Evolutionary conservation across 2,888 invertebrate species (phyloP), one percentile per base, ranked within the genome.

Genomic region (Penaeus monodon): DNA sequence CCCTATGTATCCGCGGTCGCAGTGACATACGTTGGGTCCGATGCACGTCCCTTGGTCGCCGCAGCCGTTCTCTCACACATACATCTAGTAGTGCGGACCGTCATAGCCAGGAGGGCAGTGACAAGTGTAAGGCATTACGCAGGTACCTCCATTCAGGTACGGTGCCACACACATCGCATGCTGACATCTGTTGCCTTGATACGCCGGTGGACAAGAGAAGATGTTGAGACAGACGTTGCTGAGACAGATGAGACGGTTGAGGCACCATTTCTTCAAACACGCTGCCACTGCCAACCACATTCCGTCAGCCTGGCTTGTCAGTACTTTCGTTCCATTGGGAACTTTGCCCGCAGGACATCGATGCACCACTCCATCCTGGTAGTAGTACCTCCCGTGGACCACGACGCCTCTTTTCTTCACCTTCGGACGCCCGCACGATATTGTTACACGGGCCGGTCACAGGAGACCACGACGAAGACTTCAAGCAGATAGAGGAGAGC

Each of bases 91-190:
- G 89, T 92, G 93, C 64, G 92, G 93, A 74, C 95, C 95, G 1
- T 92, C 92, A 91, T 93, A 95, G 86, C 95, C 95, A 81, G 93
- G 92, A 38, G 93, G 92, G 91, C 95, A 95, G 76, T 92, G 92
- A 91, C 95, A 95, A 73, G 92, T 92, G 80, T 94, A 94, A 20
- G 94, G 94, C 77, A 93, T 93, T 7, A 93, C 92, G 91, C 95
- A 95, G 44, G 92, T 93, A 84, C 95, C 95, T 29, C 95, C 94
- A 91, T 95, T 95, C 91, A 93, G 93, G 90, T 95, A 95, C 68
- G 93, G 92, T n/a, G 91, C 91, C 57, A 92, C 90, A 91, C 95
- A 95, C 91, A 93, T 91, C 78, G 94, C 95, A 76, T 89, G 81
- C 44, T 90, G 90, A 44, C 90, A 90, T 29, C 83, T 79, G 66